Evolutionary conservation across 1,140 invertebrate genomes (phyloP), one percentile per base, ranked within the genome.

Genomic region (Macrocentrus cingulum): DNA sequence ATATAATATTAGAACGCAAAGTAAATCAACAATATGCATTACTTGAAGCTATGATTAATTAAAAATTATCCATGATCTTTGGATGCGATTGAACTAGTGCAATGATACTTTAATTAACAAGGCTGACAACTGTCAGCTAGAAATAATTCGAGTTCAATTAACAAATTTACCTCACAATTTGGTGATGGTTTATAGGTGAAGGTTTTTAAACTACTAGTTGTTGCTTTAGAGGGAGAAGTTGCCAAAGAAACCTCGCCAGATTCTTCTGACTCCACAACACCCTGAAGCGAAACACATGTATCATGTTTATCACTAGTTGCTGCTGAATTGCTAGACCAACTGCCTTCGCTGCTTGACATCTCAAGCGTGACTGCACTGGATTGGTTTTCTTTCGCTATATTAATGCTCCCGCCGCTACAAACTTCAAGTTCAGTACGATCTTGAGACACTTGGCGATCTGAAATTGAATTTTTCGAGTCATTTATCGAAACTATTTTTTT

Each of bases 261-360:
- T 48, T 48, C 20, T 4, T 22, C 13, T 20, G 20, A 54, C 48
- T 39, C 48, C 13, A 37, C 62, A 56, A 32, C 44, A 56, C 29
- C 55, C 55, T 39, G 13, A 15, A 58, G 54, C 62, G 34, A 53
- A 56, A n/a, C 53, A 42, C 59, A 50, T 50, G 44, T 58, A 55
- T 52, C 50, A 18, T 48, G 32, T 22, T 54, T 46, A n/a, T 54
- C 34, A 37, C 20, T 19, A 22, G 15, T 52, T 45, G 44, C 48
- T 36, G 42, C 51, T 19, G 55, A 45, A 50, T 55, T 56, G 23
- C 55, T 54, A 56, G 63, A 67, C 42, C 54, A 76, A 54, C 68
- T 76, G 32, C 72, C 70, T 66, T 75, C 73, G 51, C 68, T 65
- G 66, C 66, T 76, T 66, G 72, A 74, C 74, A 79, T 79, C 71